Evolutionary conservation across 2,113 vertebrate genomes (phyloP), one percentile per base, ranked within the genome.

Genomic region (Panurus biarmicus): DNA sequence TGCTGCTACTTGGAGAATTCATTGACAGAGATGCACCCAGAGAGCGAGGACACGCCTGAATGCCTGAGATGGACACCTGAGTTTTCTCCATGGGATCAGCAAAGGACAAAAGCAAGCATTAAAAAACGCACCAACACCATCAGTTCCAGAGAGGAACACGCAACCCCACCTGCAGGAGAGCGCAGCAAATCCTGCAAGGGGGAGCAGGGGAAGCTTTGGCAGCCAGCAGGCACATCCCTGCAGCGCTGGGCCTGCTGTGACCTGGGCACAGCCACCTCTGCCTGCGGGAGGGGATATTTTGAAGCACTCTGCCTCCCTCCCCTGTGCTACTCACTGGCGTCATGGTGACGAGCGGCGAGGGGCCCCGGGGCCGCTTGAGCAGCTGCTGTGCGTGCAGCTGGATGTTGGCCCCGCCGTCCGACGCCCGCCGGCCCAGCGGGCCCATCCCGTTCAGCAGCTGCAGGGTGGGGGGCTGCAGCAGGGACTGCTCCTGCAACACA

Each of bases 371-470:
- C 70, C 99, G 98, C 94, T 99, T 99, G 48, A 99, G 97, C 94
- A 99, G 98, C 92, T 98, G 98, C 93, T 99, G 99, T 5, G 99
- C 98, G 23, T 99, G 99, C 24, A 99, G 82, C 91, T 99, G 99
- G 94, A 99, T 99, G 95, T 99, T 99, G 69, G 99, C 99, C 13
- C 99, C 99, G 5, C 99, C 99, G 1, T 99, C 99, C 0, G 99
- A 99, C 2, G 99, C 99, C 57, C 99, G 95, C 28, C 99, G 98
- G n/a, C 99, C 99, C 85, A 99, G 98, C 7, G 99, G 99, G 14
- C 99, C 99, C 99, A 99, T 99, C 76, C 99, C 99, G 2, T 99
- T 99, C 74, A 99, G 97, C 90, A 99, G 97, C 97, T 99, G 99
- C 82, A 99, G 98, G 5, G 99, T 99, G 10, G 99, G 99, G 3